phyloP scores from a whole-genome alignment of 2,113 vertebrate genomes.

The Psittacula cyanocephala region DNA sequence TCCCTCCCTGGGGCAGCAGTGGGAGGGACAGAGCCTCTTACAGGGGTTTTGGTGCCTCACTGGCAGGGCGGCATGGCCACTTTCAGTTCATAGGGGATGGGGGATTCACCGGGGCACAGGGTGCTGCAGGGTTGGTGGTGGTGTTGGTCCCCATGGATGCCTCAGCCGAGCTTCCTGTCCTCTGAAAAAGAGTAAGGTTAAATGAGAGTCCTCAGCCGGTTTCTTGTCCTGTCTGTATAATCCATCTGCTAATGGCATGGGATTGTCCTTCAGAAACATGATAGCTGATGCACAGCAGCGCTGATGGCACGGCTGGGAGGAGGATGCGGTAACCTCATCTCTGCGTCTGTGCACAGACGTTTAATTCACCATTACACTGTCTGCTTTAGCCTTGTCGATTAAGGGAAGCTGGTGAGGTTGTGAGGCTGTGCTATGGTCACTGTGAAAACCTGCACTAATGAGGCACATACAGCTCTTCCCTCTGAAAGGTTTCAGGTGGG shows the following conservation, averaged over 20 bases:
- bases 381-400: not conserved
- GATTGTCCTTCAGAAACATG: not conserved
- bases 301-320: not conserved
- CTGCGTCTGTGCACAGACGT: rapidly evolving
- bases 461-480: rapidly evolving
- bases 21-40: not conserved
- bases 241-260: not conserved
- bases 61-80: not conserved
- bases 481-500: rapidly evolving
- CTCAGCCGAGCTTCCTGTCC: not conserved
- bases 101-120: not conserved
- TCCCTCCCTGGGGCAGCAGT: not conserved
- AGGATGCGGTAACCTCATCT: not conserved
- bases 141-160: not conserved
- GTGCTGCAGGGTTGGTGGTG: not conserved
- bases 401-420: not conserved
- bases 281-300: not conserved
- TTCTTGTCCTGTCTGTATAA: conserved; percentile 10
- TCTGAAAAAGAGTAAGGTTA: conserved; percentile 7
- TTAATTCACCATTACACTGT: rapidly evolving
- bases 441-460: rapidly evolving
- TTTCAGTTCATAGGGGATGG: not conserved
- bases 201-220: not conserved
- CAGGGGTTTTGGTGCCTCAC: not conserved
- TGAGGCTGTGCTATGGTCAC: not conserved